These are phyloP conservation scores for Smittia sp. DNA, from an alignment of 2,888 invertebrate genomes.

Conservation along the genomic window DNA sequence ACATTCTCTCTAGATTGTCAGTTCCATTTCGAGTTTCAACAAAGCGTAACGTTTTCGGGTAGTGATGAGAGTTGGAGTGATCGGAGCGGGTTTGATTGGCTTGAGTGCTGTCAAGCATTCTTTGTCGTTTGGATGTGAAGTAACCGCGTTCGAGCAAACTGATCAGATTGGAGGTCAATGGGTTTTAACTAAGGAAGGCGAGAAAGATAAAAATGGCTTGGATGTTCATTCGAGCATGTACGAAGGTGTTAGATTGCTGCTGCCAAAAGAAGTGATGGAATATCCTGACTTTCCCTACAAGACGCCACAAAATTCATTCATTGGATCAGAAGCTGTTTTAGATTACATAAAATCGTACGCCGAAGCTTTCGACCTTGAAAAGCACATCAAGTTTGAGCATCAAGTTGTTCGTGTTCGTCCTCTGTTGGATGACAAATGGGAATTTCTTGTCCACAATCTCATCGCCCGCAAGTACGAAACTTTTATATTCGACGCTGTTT, in stretches of 20 bases:
- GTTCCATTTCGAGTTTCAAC: no score
- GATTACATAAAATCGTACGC: slow-evolving; percentile 69
- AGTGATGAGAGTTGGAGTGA: slow-evolving; percentile 55
- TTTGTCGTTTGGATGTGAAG: slow-evolving; percentile 54
- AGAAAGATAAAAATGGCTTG: slow-evolving; percentile 71
- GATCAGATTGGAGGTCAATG: slow-evolving; percentile 82
- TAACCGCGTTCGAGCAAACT: slow-evolving; percentile 74
- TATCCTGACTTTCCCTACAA: slow-evolving; percentile 82
- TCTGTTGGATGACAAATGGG: slow-evolving; percentile 43
- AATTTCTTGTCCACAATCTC: slow-evolving; percentile 48
- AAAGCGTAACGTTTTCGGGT: no score
- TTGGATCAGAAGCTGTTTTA: slow-evolving; percentile 70
- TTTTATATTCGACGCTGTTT: slow-evolving; percentile 59
- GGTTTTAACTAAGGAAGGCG: slow-evolving; percentile 77
- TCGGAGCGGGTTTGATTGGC: slow-evolving; percentile 90
- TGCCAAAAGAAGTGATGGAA: slow-evolving; percentile 92
- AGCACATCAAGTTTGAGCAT: slow-evolving; percentile 54
- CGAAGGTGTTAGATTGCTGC: slow-evolving; percentile 79
- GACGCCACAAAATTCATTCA: slow-evolving; percentile 67
- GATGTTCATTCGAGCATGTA: slow-evolving; percentile 92
- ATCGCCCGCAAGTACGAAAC: slow-evolving; percentile 48
- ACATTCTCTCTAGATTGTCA: no score
- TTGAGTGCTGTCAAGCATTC: slow-evolving; percentile 73
- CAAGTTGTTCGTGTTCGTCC: slow-evolving; percentile 40
- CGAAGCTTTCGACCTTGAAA: slow-evolving; percentile 59